Evolutionary conservation across 1,140 invertebrate genomes (phyloP).

Genomic region (Zaprionus kolodkinae): DNA sequence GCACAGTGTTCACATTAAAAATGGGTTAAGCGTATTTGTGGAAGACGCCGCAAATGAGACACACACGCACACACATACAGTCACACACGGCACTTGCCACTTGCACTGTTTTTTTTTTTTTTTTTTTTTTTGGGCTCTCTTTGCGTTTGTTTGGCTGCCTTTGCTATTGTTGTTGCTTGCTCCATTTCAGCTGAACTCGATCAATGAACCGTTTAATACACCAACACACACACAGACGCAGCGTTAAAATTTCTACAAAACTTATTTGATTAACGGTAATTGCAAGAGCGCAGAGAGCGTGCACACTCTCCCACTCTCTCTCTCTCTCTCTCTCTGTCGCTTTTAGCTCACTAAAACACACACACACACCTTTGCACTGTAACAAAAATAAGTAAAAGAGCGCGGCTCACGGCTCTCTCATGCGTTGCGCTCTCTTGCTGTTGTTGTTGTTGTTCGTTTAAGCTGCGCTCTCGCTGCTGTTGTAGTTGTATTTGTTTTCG

Average conservation of each 20-base stretch:
- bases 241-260: conserved; percentile 81
- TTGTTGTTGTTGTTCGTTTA: conserved; percentile 4
- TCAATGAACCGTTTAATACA: conserved; percentile 77
- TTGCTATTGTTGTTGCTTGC: conserved; percentile 36
- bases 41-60: conserved; percentile 37
- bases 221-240: conserved; percentile 25
- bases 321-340: conserved; percentile 21
- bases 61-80: conserved; percentile 38
- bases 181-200: conserved; percentile 76
- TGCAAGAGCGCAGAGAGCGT: conserved; percentile 53
- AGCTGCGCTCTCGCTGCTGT: background rate
- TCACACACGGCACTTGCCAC: conserved; percentile 45
- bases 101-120: conserved; percentile 59
- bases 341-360: background rate
- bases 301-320: conserved; percentile 24
- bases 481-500: conserved; percentile 6
- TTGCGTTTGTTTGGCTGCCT: conserved; percentile 45
- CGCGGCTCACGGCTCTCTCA: conserved; percentile 23
- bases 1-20: conserved; percentile 45
- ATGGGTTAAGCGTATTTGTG: conserved; percentile 70
- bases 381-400: conserved; percentile 39
- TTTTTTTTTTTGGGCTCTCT: conserved; percentile 30
- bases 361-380: conserved; percentile 40
- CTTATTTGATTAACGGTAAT: conserved; percentile 80
- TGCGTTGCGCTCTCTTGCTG: background rate